Base-by-base conservation (phyloP, 2,797 vertebrate genomes). In the Phoeniculus purpureus region DNA sequence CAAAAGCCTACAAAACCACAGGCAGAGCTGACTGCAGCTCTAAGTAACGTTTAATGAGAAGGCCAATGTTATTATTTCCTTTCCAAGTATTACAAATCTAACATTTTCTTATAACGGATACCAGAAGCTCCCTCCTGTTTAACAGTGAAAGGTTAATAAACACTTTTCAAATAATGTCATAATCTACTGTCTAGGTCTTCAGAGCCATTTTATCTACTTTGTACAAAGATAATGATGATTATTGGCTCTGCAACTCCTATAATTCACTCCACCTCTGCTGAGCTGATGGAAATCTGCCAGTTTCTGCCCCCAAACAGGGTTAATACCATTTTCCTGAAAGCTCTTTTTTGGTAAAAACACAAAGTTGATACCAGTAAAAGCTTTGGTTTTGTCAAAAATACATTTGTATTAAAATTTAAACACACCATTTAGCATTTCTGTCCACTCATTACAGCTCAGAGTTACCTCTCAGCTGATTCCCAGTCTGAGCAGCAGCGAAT, bases 81-180 rank as follows among this genome's bases (percentile, higher is more conserved):
- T 90, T 47, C 34, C 29, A 43, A 60, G n/a, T 76, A 34, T n/a
- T 84, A 37, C 8, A 74, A 79, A 64, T 50, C 25, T 26, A 54
- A 23, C 5, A 19, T 81, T 75, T 64, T 81, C 56, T 34, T 58
- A 2, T 3, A 70, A 70, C 34, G 51, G 32, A 61, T 18, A 65
- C 7, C 32, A 79, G 40, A 77, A 75, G 7, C 19, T 84, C 66
- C 45, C 40, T 79, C 56, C 52, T 67, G 11, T 74, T 91, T 66
- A 90, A 79, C 37, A 74, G 56, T 23, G 20, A 34, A 89, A 90
- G 48, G 79, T 70, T 94, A 93, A 94, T 48, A 89, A 78, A 91
- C 58, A 43, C 74, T 91, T 87, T 61, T 54, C 61, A 89, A 95
- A 67, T 72, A 75, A 68, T 25, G 43, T 70, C 67, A 70, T 64